Percentiles rank a stretch among this genome's conserved stretches.
phyloP scores from a whole-genome alignment of 2,113 vertebrate genomes.

The Brevimyrus niger region DNA sequence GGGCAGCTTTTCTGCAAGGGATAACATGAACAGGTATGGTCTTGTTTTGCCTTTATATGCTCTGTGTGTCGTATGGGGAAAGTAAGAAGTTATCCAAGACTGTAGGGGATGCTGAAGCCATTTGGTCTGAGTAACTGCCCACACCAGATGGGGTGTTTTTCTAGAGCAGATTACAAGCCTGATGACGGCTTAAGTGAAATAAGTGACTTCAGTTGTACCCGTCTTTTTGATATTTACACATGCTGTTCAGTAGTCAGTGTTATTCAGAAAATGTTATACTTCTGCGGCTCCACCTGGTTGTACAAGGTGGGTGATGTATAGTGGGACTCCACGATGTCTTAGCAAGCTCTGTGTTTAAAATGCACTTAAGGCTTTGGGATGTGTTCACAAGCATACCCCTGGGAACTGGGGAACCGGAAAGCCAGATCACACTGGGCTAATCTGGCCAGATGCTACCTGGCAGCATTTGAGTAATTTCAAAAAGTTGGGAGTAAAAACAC shows the following conservation, averaged over 20 bases:
- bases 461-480: not conserved
- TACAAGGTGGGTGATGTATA: not conserved
- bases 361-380: not conserved
- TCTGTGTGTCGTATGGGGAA: not conserved
- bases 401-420: not conserved
- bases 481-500: not conserved
- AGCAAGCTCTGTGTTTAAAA: not conserved
- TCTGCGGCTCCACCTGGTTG: not conserved
- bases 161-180: not conserved
- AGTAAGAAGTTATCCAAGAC: not conserved
- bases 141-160: not conserved
- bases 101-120: not conserved
- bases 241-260: not conserved
- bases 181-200: not conserved
- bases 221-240: not conserved
- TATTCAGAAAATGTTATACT: not conserved
- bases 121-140: not conserved
- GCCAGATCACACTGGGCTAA: not conserved
- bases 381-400: not conserved
- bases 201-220: not conserved
- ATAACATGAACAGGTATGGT: not conserved
- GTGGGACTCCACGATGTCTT: not conserved
- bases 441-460: not conserved
- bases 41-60: not conserved
- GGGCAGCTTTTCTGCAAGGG: not conserved